Conservation (phyloP, 2,113 vertebrate genomes). For the Dicentrarchus labrax region DNA sequence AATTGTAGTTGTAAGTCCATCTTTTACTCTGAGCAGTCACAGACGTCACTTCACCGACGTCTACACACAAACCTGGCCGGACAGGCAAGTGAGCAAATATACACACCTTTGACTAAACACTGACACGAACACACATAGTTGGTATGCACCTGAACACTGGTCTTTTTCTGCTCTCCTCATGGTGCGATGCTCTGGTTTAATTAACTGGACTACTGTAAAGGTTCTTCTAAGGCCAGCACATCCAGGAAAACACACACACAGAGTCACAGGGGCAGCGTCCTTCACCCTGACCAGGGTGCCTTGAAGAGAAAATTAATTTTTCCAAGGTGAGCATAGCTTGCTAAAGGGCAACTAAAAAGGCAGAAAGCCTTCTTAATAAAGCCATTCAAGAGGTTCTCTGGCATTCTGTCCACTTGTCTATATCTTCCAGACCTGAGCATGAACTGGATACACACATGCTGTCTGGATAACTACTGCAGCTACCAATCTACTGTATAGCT, state of each 20-base stretch:
- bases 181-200: constrained; percentile 40
- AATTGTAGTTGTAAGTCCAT: neutral
- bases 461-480: neutral
- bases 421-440: neutral
- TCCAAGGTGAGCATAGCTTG: constrained; percentile 27
- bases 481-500: neutral
- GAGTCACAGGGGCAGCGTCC: constrained; percentile 18
- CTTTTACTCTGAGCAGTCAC: constrained; percentile 1
- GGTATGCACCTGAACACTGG: constrained; percentile 40
- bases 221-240: constrained; percentile 38
- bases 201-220: constrained; percentile 10
- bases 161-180: constrained; percentile 32
- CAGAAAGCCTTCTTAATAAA: constrained; percentile 42
- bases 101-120: constrained; percentile 51
- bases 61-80: constrained; percentile 24
- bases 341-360: constrained; percentile 49
- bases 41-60: constrained; percentile 12
- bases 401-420: neutral
- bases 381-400: constrained; percentile 28
- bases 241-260: constrained; percentile 21
- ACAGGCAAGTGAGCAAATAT: constrained; percentile 55
- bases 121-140: constrained; percentile 47
- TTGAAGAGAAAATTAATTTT: constrained; percentile 46
- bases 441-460: constrained; percentile 1
- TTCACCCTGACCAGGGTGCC: constrained; percentile 29